Conservation (phyloP, 2,797 vertebrate species). For the Setipinna tenuifilis region DNA sequence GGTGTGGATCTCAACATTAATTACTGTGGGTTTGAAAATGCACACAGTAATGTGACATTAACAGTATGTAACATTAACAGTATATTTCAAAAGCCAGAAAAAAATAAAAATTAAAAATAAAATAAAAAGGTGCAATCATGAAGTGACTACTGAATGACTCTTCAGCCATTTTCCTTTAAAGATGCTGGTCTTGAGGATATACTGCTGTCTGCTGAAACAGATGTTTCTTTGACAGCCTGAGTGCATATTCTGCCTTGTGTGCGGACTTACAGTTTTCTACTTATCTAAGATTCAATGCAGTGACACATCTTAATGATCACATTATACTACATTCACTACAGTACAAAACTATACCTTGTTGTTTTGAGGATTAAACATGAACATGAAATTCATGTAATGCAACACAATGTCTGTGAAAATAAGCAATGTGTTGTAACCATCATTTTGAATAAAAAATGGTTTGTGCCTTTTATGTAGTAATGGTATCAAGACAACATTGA, state of each 20-base stretch:
- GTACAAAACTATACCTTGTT: background rate
- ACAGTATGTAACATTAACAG: background rate
- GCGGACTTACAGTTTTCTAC: background rate
- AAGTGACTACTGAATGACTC: background rate
- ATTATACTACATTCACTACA: background rate
- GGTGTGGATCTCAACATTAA: background rate
- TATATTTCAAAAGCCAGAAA: background rate
- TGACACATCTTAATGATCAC: background rate
- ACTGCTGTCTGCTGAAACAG: background rate
- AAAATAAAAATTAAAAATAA: background rate
- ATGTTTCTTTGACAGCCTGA: background rate
- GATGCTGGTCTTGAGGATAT: conserved; percentile 15
- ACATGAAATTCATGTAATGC: background rate
- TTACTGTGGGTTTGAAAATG: background rate
- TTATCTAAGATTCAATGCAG: too few species aligned
- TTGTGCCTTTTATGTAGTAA: background rate
- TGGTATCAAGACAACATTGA: background rate
- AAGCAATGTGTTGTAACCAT: background rate
- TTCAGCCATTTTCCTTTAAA: background rate
- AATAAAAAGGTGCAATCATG: background rate
- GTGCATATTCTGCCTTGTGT: background rate
- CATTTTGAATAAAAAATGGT: background rate
- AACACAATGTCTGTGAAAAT: background rate
- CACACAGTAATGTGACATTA: background rate
- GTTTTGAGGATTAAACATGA: background rate